Percentiles rank a stretch among this genome's conserved stretches.
These are phyloP conservation scores for Megaceryle alcyon DNA, from an alignment of 2,797 vertebrate genomes.

Conservation along the genomic window DNA sequence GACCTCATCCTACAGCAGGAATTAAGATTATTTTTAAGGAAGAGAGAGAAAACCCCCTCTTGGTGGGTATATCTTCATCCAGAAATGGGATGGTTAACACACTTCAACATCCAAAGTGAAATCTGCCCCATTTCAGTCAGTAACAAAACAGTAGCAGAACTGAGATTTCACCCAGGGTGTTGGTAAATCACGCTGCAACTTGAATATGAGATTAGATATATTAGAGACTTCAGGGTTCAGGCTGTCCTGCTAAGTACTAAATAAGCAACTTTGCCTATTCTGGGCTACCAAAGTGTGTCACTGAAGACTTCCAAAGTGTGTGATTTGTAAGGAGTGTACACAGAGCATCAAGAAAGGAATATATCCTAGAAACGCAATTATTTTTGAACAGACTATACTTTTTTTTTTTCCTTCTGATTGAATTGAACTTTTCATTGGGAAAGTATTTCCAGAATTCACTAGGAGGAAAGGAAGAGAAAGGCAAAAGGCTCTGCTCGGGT, in stretches of 20 bases:
- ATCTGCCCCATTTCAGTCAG: background rate
- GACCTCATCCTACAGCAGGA: constrained; percentile 58
- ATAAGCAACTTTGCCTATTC: background rate
- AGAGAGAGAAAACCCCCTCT: constrained; percentile 36
- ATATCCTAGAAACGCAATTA: background rate
- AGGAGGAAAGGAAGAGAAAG: background rate
- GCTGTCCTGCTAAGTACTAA: background rate
- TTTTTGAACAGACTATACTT: background rate
- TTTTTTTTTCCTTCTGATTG: background rate
- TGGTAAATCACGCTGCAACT: background rate
- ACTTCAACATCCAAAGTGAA: background rate
- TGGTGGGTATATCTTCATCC: background rate
- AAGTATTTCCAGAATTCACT: background rate
- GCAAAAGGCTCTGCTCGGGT: background rate
- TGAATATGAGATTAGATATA: background rate
- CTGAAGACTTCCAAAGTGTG: background rate
- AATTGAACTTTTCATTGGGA: background rate
- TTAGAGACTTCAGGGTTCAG: background rate
- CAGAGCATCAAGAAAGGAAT: background rate
- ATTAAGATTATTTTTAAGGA: constrained; percentile 64
- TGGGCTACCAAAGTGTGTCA: background rate
- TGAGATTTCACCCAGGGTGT: background rate
- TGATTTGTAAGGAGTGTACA: background rate
- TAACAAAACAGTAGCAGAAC: background rate
- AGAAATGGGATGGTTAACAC: constrained; percentile 24